phyloP scores from a whole-genome alignment of 2,113 vertebrate species.

The Pan troglodytes region DNA sequence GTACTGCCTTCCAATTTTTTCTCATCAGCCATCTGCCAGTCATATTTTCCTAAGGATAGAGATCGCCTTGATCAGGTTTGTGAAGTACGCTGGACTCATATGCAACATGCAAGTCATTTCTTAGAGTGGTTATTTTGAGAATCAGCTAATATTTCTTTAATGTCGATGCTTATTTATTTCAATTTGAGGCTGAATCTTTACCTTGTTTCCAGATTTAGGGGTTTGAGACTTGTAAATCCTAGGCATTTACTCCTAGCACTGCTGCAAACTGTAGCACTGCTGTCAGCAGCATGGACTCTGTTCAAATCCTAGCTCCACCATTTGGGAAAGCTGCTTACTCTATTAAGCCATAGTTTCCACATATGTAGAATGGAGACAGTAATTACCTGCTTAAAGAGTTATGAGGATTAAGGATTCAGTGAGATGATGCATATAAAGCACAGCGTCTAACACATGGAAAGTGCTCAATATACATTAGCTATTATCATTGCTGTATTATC shows the following conservation, averaged over 20 bases:
- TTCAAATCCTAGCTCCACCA: not conserved
- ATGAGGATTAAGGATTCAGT: too few relatives aligned
- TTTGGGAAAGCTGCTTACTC: not conserved
- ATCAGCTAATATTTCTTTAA: not conserved
- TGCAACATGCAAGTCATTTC: not conserved
- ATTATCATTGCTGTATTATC: not conserved
- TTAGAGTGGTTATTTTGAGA: not conserved
- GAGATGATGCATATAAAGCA: accelerated
- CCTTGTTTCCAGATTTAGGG: not conserved
- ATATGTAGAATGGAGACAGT: not conserved
- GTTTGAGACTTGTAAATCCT: not conserved
- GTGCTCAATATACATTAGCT: accelerated
- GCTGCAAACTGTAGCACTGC: too few relatives aligned
- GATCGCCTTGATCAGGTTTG: not conserved
- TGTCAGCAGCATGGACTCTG: not conserved
- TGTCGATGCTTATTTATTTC: not conserved
- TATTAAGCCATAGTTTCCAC: not conserved
- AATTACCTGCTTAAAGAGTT: not conserved
- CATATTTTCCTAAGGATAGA: not conserved
- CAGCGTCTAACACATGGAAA: not conserved
- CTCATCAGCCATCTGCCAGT: not conserved
- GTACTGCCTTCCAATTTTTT: accelerated
- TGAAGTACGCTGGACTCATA: not conserved
- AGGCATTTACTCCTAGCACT: not conserved
- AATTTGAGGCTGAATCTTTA: not conserved